Evolutionary conservation across 2,888 invertebrate species (phyloP), one percentile per base, ranked within the genome.

Genomic region (Drosophila affinis): DNA sequence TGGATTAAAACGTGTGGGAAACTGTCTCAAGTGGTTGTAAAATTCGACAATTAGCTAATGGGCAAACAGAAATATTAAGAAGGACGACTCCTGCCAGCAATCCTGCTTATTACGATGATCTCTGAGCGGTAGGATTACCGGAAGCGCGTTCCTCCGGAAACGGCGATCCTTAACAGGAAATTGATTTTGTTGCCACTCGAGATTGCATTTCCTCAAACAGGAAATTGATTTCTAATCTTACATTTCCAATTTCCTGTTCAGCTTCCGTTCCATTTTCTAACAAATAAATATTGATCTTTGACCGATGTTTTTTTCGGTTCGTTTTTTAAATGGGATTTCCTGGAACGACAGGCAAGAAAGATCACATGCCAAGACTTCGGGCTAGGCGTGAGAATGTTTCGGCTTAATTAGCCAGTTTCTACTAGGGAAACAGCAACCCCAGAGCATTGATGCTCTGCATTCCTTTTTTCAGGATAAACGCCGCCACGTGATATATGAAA

Each of bases 401-500:
- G 67, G 72, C 70, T 75, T 79, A 79, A 79, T 79, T 79, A 64
- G 75, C 45, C 69, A 48, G 34, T 56, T 79, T 75, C 49, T 72
- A 79, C 70, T 72, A 77, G 79, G 78, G 55, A 9, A 46, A 24
- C 78, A 79, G 77, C 62, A 78, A 62, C 46, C 10, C 55, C 3
- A 10, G 29, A 17, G 9, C 55, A 44, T 29, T 32, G 47, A 63
- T 45, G 34, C 9, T 14, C 14, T 6, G 39, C n/a, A 39, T 39
- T 32, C 44, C 39, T 59, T 48, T 21, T 27, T 55, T 29, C 49
- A 29, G 29, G 5, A 34, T 39, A 34, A 60, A 6, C 27, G 14
- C 39, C 39, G 18, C 18, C 3, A 39, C 9, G 46, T 46, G 64
- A 72, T 55, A 62, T 54, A 47, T 32, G 68, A 72, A 70, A 51